Evolutionary conservation across 1,140 invertebrate genomes (phyloP), one percentile per base, ranked within the genome.

Genomic region (Amphibalanus amphitrite): DNA sequence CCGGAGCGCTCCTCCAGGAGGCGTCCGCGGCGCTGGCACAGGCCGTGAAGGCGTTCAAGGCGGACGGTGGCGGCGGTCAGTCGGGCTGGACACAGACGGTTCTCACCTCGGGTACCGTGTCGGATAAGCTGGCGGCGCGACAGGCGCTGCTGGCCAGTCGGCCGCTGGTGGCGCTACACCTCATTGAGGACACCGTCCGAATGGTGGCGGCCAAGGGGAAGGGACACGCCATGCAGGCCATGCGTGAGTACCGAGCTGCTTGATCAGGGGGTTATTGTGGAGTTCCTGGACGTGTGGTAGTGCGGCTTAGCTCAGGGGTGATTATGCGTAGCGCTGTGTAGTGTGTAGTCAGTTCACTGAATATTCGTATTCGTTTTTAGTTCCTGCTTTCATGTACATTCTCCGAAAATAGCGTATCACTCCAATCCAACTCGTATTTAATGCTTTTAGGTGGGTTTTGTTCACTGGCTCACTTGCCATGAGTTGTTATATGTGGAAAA

Each of bases 41-140:
- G 38, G 38, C 6, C 17, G 38, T 38, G 38, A 38, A 38, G 38
- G 64, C 26, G 10, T 65, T 23, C 26, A 26, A 65, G 64, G 23
- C 64, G 3, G 64, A 25, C n/a, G 64, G 6, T 4, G 4, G 26
- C 23, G 20, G 10, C 20, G 64, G 26, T 23, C 64, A 65, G n/a
- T 65, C 10, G 64, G 6, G 64, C 64, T 65, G 64, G 64, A 65
- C 26, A 26, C 64, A 65, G 64, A 65, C 64, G 20, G 64, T 65
- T 4, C 64, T 65, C 10, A 26, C 64, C 23, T n/a, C 64, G 64
- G 64, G 64, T 23, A 65, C 64, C 20, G 23, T 65, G 64, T 65
- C 64, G 26, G 64, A 65, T 25, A 65, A 65, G 64, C 64, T 65
- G 64, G 64, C 64, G 64, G 64, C 26, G 64, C 64, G 64, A 25